Evolutionary conservation across 2,113 vertebrate species (phyloP), one percentile per base, ranked within the genome.

Genomic region (Pollimyrus isidori): DNA sequence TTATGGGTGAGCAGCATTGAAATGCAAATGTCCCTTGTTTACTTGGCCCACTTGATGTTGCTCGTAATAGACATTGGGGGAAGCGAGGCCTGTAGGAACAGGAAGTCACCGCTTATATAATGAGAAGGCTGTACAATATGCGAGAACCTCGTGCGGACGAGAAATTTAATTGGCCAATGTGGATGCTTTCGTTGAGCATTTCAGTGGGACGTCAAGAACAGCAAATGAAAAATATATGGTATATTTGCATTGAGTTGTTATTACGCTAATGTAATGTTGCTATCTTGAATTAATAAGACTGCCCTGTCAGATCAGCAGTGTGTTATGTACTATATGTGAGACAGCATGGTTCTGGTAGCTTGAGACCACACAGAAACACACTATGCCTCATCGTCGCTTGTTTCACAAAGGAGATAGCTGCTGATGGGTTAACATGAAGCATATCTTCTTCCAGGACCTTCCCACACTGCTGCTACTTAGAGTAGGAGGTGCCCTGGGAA

Each of bases 11-110:
- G 49, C 56, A 50, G 48, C 46, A 91, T 88, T 91, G 86, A 91
- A 87, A 91, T 90, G 90, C 89, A 91, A 92, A 91, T 90, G 23
- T 42, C 58, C n/a, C 88, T 90, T 90, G 83, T 91, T 89, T 90
- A 91, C 87, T 89, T 91, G 65, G 48, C 89, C 86, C 89, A 82
- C 53, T 87, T 88, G 62, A 90, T 88, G 35, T 82, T 88, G 56
- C 80, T 80, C 85, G 76, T 80, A 65, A 89, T 89, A 52, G 42
- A 89, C 88, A 88, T 86, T 88, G 84, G 84, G 89, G 65, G 65
- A 65, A 80, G 53, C 53, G 52, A 48, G 30, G 83, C 49, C 87
- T 80, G 62, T 49, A 69, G 39, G 19, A 86, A 73, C 87, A 65
- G 87, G 80, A 86, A 84, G 82, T 21, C 30, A 39, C 10, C 17